These are phyloP conservation scores for Equus przewalskii DNA, from an alignment of 2,113 vertebrate genomes.

Conservation along the genomic window DNA sequence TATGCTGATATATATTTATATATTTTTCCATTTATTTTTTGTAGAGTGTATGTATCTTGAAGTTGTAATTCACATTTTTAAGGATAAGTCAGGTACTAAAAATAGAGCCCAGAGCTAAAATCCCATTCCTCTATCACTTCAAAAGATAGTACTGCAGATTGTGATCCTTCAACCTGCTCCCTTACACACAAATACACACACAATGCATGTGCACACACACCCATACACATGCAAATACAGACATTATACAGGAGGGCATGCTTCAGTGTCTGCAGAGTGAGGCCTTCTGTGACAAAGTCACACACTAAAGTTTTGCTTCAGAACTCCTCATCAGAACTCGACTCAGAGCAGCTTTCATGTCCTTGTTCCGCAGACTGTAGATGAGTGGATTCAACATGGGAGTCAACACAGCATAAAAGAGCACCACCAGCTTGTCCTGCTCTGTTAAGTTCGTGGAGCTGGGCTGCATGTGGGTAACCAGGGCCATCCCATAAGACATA, in stretches of 20 bases:
- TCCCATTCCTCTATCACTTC: neutral
- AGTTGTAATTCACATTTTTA: neutral
- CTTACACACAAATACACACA: neutral
- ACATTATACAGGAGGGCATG: neutral
- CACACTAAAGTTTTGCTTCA: neutral
- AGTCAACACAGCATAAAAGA: conserved; percentile 82
- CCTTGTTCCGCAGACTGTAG: conserved; percentile 69
- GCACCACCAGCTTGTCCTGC: conserved; percentile 79
- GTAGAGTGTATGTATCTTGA: neutral
- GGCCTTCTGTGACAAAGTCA: neutral
- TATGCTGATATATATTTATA: neutral
- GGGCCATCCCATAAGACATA: conserved; percentile 81
- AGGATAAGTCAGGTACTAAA: neutral
- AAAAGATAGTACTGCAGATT: neutral
- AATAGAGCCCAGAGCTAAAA: neutral
- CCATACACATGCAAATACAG: rapidly evolving
- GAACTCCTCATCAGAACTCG: too few relatives aligned
- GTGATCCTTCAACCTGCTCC: too few relatives aligned
- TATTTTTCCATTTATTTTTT: neutral
- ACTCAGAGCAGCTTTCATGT: too few relatives aligned
- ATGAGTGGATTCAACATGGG: conserved; percentile 84
- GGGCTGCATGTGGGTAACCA: conserved; percentile 78
- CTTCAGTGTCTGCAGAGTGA: neutral
- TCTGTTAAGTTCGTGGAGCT: conserved; percentile 48
- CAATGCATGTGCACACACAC: neutral